Evolutionary conservation across 2,113 vertebrate species (phyloP), one percentile per base, ranked within the genome.

Genomic region (Hiodon alosoides): DNA sequence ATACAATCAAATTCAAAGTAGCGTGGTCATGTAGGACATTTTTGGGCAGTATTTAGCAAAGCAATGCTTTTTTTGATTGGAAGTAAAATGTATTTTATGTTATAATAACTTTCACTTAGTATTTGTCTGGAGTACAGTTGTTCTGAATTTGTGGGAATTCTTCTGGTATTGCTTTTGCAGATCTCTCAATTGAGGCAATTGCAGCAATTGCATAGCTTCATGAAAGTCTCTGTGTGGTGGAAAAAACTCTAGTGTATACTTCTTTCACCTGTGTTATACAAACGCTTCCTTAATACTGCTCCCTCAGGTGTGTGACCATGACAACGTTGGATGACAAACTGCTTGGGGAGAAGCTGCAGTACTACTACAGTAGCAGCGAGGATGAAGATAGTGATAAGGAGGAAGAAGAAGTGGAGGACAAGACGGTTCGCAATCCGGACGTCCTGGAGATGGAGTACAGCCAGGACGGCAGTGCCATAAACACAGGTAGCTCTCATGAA

Each of bases 291-390:
- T 10, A 66, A 47, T 48, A 47, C 8, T 5, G n/a, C n/a, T 14
- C 16, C 16, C 10, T 10, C 54, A 81, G 81, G 51, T 14, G 31
- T 11, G 64, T 62, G 51, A 83, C 57, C 78, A 98, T 98, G 97
- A 97, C 96, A 0, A 92, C 95, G n/a, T 69, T 94, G 77, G 96
- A 98, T 47, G 96, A 98, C 81, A 98, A 96, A 77, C 71, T 98
- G 11, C 90, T 98, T 64, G 97, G 96, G 5, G 97, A 98, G 90
- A 98, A 98, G 88, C 91, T 96, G 78, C 96, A 98, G 87, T 98
- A 98, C 78, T 98, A 97, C 78, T 98, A 95, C 82, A 98, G 97
- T 88, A 98, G 96, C 83, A 98, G 97, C 3, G 96, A 98, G 74
- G 96, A 95, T 54, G 96, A 98, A 80, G 95, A 95, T 80, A 98